Base-by-base conservation (phyloP, 2,888 invertebrate species). In the Lasioglossum leucozonium region DNA sequence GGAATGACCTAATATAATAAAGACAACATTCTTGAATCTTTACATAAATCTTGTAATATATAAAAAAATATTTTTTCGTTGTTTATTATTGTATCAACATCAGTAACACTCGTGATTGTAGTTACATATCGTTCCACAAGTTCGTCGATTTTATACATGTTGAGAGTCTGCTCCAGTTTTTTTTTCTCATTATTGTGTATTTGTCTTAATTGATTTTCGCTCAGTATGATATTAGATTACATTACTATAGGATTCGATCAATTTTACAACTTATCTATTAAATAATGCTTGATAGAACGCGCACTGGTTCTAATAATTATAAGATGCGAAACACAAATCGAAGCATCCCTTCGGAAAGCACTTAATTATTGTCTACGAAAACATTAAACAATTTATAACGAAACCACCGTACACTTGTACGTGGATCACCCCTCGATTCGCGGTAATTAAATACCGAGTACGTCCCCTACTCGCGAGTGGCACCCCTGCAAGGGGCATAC, bases 381-480 rank as follows among this genome's bases (percentile, higher is more conserved):
- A 71, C 73, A 69, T 85, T 81, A 80, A 75, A 87, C 82, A 82
- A 87, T 87, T 86, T 82, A 80, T 72, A 62, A 65, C 65, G 77
- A 85, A 86, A 82, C 79, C 86, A 22, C 74, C n/a, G 55, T 72
- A 77, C 77, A 82, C 86, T 87, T 77, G 81, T 78, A 79, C 79
- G 58, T 40, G 67, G 65, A 86, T 87, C 89, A 65, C 82, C 91
- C 90, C 91, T 89, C 88, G 87, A 92, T 92, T 91, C 90, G 81
- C 89, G 90, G 91, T 93, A 94, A 94, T 94, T 93, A 94, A 94
- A 94, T 93, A 93, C 92, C 93, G 89, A 90, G 91, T 92, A 93
- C 93, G 92, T 92, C 92, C 91, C 92, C 92, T 90, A 86, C 87
- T 87, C 81, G 78, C 79, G 75, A 79, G 69, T 77, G 83, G 83